A percentile compares a stretch with the other conserved stretches of the same genome.
Evolutionary conservation across 2,797 vertebrate species (phyloP).

Genomic region (Acanthis flammea): DNA sequence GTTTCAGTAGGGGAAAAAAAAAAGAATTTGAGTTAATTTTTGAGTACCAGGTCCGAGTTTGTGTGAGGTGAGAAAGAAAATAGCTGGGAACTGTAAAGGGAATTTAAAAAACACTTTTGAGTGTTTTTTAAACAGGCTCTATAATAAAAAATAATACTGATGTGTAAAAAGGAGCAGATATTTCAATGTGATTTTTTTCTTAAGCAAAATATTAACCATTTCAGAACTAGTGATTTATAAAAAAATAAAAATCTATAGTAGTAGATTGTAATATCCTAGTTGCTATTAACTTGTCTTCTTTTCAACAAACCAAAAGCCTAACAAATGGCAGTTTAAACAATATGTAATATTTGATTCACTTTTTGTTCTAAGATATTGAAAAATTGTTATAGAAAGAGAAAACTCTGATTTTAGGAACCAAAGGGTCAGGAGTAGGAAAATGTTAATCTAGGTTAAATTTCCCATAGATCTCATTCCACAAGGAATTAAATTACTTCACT

Average conservation of each 20-base stretch:
- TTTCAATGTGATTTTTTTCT: neutral
- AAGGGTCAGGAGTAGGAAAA: neutral
- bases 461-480: neutral
- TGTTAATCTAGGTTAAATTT: neutral
- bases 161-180: neutral
- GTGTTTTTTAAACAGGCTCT: neutral
- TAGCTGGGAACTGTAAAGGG: neutral
- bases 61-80: neutral
- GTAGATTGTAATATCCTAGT: neutral
- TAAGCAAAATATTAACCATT: fast-evolving
- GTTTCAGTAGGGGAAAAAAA: neutral
- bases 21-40: neutral
- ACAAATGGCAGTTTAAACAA: neutral
- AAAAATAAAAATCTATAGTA: neutral
- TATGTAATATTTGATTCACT: neutral
- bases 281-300: neutral
- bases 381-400: neutral
- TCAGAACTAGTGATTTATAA: neutral
- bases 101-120: neutral
- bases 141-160: neutral
- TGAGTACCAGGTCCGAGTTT: neutral
- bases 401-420: neutral
- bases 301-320: neutral
- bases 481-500: neutral
- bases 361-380: neutral